Base-by-base conservation (phyloP, 2,888 invertebrate species). In the Cephus spinipes region DNA sequence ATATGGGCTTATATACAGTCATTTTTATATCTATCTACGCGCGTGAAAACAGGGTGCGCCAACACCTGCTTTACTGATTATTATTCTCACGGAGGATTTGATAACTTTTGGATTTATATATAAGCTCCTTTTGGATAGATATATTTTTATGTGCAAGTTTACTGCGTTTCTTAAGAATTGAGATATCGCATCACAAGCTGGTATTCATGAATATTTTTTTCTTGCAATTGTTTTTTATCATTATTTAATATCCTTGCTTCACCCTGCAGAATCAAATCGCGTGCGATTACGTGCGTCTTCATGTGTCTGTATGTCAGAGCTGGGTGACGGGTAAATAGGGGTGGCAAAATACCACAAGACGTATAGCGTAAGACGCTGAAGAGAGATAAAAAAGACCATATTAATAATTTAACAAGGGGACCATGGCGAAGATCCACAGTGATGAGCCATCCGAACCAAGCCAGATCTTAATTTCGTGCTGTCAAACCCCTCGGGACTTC, bases 401-500 rank as follows among this genome's bases (percentile, higher is more conserved):
- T 71, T 71, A 71, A 71, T 71, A 71, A 71, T 71, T 71, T 32
- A 71, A 31, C 31, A 71, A 33, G 32, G 12, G 11, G 31, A 31
- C 71, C 31, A 71, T 31, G 31, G 11, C 31, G 31, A 71, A 30
- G 69, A 15, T 30, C 12, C 71, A 31, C 15, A 12, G 31, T 31
- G 15, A 71, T 71, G 31, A 71, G 12, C 32, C 30, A 69, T 69
- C 69, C 69, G 71, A 32, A 1, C 4, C 15, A 71, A 31, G 12
- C 71, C 12, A 33, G 71, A 71, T 32, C 71, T 71, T 76, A 79
- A 69, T 80, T 78, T 73, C 77, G 55, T 77, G 80, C 82, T 73
- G 80, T 77, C 81, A 79, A 80, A 75, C 73, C 31, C 75, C 68
- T 32, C 31, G 23, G 23, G 68, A 78, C 79, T 83, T 85, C 81